Evolutionary conservation across 2,888 invertebrate genomes (phyloP), one percentile per base, ranked within the genome.

Genomic region (Dioctria linearis): DNA sequence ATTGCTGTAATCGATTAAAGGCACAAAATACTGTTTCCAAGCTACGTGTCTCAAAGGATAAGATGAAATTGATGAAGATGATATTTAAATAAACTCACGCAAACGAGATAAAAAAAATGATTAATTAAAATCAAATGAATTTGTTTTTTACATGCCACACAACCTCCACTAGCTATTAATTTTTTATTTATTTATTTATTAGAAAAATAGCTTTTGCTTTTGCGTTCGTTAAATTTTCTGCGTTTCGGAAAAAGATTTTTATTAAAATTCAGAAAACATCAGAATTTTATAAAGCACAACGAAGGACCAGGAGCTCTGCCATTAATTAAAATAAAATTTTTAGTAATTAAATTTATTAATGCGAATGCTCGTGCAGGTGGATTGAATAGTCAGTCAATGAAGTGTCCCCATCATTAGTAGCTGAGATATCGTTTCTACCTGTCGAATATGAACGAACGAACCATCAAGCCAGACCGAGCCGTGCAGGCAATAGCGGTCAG

Each of bases 271-370:
- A 67, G 46, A 4, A 46, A 67, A 13, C 67, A 46, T 67, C 67
- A 25, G 25, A 67, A 46, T 67, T 67, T 67, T 43, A 67, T 25
- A 67, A 67, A 67, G 67, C 67, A 67, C 67, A 46, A 46, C 40
- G 13, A 25, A 46, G 46, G 67, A 42, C 39, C 25, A 42, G 42
- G 75, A 54, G 66, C 54, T 42, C 46, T 63, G 40, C 78, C 65
- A 78, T 78, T 65, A 78, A 78, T 78, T 78, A 78, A 78, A 78
- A 78, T 78, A 78, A 78, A 78, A 78, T 78, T 78, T 25, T 78
- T 65, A 78, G 66, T 66, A 78, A 78, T 78, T 78, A 78, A 65
- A 78, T 78, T 78, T 78, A 78, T 78, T 78, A 78, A 78, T 66
- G 66, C 42, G 54, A 76, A 46, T 71, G 43, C 61, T 39, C 61